Base-by-base conservation (phyloP, 2,113 vertebrate genomes). In the Piprites chloris region DNA sequence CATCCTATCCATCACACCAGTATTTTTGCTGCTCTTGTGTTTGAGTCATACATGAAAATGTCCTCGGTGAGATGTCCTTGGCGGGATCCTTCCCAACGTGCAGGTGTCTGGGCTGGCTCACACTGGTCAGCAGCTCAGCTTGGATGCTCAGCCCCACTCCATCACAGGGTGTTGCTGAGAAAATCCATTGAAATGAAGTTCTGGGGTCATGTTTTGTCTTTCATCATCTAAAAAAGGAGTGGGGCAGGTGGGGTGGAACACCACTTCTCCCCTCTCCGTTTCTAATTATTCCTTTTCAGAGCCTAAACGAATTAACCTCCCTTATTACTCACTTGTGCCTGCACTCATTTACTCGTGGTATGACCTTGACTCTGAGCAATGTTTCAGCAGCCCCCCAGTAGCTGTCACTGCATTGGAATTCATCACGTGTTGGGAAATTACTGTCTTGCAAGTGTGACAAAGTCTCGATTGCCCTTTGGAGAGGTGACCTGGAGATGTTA, bases 61-160 rank as follows among this genome's bases (percentile, higher is more conserved):
- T 7, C 52, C 52, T 52, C 6, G 2, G 11, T 15, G 55, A 0
- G 0, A 28, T 44, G 19, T 53, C n/a, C n/a, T 42, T 6, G 15
- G 21, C 1, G 33, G 13, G 46, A 3, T 14, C 39, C 32, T 66
- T 33, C 50, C 63, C 50, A 15, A 0, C 0, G 2, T 5, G 24
- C n/a, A 20, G 30, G 30, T 2, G 4, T 30, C 30, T 44, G 69
- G 6, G 4, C 49, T 47, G 50, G 68, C 55, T 50, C 49, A 10
- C 5, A 1, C 17, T 14, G 37, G 21, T 9, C 49, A 75, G 68
- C 32, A n/a, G 22, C 33, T 52, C 33, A 9, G 3, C 53, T 9
- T 0, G 5, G 76, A 24, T 5, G 1, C 81, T 30, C 80, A 61
- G 46, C 78, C 61, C 37, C 21, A 1, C 33, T 33, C 68, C 76